phyloP scores from a whole-genome alignment of 64 coral and sea anemone species.

The Stichodactyla mertensii region DNA sequence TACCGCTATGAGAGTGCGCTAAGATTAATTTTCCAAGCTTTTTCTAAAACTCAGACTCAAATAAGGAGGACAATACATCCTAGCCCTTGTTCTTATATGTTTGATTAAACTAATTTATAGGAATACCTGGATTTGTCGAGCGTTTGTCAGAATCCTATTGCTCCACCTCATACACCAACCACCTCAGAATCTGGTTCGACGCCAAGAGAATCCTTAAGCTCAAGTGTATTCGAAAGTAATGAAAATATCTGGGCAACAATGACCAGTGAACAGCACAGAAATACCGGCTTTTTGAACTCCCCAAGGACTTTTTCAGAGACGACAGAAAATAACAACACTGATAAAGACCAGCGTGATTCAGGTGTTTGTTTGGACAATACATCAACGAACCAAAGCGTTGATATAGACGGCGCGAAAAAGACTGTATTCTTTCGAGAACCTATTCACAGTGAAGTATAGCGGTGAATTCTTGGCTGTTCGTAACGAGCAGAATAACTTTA shows the following conservation, averaged over 20 bases:
- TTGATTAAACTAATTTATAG: background rate
- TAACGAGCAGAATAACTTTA: background rate
- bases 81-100: background rate
- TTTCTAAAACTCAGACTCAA: too few species aligned
- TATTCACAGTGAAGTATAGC: slow-evolving; percentile 10
- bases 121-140: slow-evolving; percentile 41
- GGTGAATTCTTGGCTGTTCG: background rate
- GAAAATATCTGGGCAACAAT: slow-evolving; percentile 14
- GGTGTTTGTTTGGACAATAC: slow-evolving; percentile 10
- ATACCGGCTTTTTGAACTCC: background rate
- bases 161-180: slow-evolving; percentile 33
- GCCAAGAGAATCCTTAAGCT: slow-evolving; percentile 47
- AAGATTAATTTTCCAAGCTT: too few species aligned
- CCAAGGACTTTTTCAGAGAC: background rate
- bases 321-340: background rate
- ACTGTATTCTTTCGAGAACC: slow-evolving; percentile 8
- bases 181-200: slow-evolving; percentile 43
- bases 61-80: too few species aligned
- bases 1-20: too few species aligned
- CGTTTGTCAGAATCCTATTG: slow-evolving; percentile 4
- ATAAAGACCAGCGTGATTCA: slow-evolving; percentile 28
- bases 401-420: slow-evolving; percentile 7
- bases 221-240: slow-evolving; percentile 29
- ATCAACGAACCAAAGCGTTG: background rate
- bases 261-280: slow-evolving; percentile 5